Conservation (phyloP, 2,797 vertebrate species). For the Peromyscus eremicus region DNA sequence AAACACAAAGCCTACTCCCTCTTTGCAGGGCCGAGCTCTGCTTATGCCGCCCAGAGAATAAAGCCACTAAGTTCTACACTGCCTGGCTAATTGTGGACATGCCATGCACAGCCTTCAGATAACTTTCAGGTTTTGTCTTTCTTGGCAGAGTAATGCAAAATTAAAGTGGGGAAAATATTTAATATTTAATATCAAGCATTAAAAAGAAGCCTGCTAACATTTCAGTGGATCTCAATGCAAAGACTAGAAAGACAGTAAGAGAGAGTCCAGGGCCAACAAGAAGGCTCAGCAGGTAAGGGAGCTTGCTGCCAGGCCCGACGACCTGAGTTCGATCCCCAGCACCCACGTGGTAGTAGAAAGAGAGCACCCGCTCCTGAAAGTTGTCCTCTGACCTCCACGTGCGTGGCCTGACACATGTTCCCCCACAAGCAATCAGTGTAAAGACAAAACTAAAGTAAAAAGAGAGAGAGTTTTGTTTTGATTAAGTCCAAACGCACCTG, state of each 20-base stretch:
- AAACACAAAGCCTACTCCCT: too few relatives aligned
- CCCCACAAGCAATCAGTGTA: not conserved
- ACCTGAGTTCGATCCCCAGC: not conserved
- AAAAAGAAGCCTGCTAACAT: not conserved
- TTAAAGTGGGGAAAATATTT: not conserved
- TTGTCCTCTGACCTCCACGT: not conserved
- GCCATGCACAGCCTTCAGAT: not conserved
- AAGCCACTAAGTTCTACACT: not conserved
- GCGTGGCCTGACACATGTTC: not conserved
- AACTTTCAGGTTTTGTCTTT: too few relatives aligned
- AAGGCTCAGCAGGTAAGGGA: not conserved
- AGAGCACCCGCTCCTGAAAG: not conserved
- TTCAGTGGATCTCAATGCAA: not conserved
- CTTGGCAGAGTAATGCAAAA: not conserved
- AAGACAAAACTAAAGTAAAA: not conserved
- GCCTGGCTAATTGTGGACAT: not conserved
- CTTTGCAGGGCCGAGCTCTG: not conserved
- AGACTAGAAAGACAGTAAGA: not conserved
- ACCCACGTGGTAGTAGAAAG: too few relatives aligned
- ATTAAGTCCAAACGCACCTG: not conserved
- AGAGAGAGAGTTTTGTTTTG: not conserved
- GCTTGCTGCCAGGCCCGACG: not conserved
- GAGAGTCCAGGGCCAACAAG: not conserved
- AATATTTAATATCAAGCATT: not conserved
- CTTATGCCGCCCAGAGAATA: not conserved